phyloP scores from a whole-genome alignment of 2,888 invertebrate species.

The Ecliptopera silaceata region DNA sequence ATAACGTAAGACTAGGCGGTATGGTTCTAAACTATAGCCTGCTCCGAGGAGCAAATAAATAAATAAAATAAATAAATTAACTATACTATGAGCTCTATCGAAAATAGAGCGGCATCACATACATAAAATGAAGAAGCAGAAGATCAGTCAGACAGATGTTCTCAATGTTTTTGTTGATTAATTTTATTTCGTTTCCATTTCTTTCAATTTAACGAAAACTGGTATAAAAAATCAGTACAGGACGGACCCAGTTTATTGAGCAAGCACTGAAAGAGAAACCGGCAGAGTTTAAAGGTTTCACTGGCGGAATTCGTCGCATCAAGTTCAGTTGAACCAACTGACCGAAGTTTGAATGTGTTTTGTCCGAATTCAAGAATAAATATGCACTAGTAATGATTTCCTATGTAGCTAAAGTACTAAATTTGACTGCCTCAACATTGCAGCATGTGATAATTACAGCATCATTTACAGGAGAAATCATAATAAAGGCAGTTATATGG shows the following conservation, averaged over 20 bases:
- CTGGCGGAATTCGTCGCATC: background rate
- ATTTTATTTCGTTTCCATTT: no score
- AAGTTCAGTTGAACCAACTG: background rate
- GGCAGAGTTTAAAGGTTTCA: background rate
- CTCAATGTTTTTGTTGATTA: no score
- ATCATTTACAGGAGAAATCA: conserved; percentile 66
- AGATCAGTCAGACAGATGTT: background rate
- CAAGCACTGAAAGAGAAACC: background rate
- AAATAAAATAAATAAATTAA: no score
- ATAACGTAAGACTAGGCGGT: no score
- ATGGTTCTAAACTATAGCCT: no score
- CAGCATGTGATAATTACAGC: conserved; percentile 57
- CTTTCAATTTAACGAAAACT: no score
- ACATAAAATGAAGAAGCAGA: background rate
- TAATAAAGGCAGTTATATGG: conserved; percentile 55
- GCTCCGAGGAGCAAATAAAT: no score
- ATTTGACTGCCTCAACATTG: conserved; percentile 55
- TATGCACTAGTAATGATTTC: conserved; percentile 57
- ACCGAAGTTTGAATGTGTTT: background rate
- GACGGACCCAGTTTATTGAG: no score
- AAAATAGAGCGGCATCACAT: no score
- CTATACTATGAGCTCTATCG: no score
- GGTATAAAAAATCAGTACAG: no score
- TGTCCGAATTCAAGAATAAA: background rate
- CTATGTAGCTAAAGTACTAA: conserved; percentile 62